Evolutionary conservation across 2,888 invertebrate genomes (phyloP).

Genomic region (Caenorhabditis sp.): DNA sequence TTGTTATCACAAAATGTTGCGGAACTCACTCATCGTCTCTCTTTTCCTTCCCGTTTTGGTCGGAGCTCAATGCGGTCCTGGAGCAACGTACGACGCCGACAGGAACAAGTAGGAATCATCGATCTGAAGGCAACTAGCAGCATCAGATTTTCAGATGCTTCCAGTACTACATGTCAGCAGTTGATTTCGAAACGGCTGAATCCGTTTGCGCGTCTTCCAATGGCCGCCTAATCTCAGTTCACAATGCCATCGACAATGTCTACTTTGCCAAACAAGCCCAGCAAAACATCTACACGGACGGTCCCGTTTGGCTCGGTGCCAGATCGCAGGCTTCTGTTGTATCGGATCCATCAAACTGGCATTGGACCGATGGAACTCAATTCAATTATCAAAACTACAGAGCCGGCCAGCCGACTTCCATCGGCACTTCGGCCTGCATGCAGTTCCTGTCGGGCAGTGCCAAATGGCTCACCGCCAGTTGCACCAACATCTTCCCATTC

Average conservation of each 20-base stretch:
- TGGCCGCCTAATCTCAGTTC: slow-evolving; percentile 38
- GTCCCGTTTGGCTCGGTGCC: slow-evolving; percentile 41
- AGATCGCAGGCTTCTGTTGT: slow-evolving; percentile 13
- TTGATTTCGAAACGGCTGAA: slow-evolving; percentile 36
- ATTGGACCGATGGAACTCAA: slow-evolving; percentile 34
- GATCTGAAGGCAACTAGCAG: background rate
- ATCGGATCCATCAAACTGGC: slow-evolving; percentile 24
- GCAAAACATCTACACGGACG: slow-evolving; percentile 7
- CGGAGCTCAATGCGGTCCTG: background rate
- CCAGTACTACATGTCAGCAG: background rate
- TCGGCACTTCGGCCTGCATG: slow-evolving; percentile 36
- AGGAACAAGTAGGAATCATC: background rate
- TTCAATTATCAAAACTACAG: slow-evolving; percentile 51
- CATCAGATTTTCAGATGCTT: slow-evolving; percentile 37
- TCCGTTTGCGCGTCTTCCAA: slow-evolving; percentile 17
- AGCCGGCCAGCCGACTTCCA: slow-evolving; percentile 16
- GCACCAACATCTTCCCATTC: slow-evolving; percentile 22
- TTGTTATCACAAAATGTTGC: slow-evolving; percentile 2
- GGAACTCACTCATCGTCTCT: background rate
- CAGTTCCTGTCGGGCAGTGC: slow-evolving; percentile 8
- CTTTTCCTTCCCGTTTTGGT: background rate
- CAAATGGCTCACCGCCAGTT: slow-evolving; percentile 39
- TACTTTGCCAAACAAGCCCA: slow-evolving; percentile 25
- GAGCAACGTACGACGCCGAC: background rate
- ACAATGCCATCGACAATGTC: slow-evolving; percentile 30